A percentile compares a stretch with the other conserved stretches of the same genome.
Conservation (phyloP, 2,113 vertebrate genomes). For the Podarcis cretensis region DNA sequence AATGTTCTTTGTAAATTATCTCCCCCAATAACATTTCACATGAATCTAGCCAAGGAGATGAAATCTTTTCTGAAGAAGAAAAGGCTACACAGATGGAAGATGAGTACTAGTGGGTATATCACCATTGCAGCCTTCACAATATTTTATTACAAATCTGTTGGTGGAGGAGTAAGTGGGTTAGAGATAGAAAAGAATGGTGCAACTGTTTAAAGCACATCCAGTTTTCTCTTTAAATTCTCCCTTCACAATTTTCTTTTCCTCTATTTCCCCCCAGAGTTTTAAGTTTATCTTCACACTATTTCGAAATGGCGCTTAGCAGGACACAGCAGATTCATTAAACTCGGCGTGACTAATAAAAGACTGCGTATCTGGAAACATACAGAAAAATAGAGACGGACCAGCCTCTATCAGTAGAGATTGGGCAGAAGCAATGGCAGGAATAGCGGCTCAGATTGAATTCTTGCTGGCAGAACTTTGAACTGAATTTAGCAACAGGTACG, state of each 20-base stretch:
- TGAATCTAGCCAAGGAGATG: no score
- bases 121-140: conserved; percentile 78
- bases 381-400: conserved; percentile 66
- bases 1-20: no score
- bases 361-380: conserved; percentile 32
- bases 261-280: not conserved
- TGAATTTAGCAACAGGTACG: conserved; percentile 56
- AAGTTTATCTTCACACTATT: conserved; percentile 30
- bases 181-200: conserved; percentile 76
- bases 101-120: conserved; percentile 80
- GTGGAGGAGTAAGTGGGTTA: conserved; percentile 78
- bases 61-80: conserved; percentile 42
- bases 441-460: conserved; percentile 68
- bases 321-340: conserved; percentile 43
- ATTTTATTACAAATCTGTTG: conserved; percentile 82
- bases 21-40: no score
- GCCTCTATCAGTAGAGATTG: conserved; percentile 53
- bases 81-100: conserved; percentile 78
- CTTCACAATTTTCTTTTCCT: conserved; percentile 58
- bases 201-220: conserved; percentile 78
- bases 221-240: conserved; percentile 70
- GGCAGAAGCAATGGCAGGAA: conserved; percentile 44
- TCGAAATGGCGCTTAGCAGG: conserved; percentile 48
- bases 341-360: conserved; percentile 43
- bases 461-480: conserved; percentile 70